Conservation (phyloP, 2,797 vertebrate species). For the Cuculus canorus region DNA sequence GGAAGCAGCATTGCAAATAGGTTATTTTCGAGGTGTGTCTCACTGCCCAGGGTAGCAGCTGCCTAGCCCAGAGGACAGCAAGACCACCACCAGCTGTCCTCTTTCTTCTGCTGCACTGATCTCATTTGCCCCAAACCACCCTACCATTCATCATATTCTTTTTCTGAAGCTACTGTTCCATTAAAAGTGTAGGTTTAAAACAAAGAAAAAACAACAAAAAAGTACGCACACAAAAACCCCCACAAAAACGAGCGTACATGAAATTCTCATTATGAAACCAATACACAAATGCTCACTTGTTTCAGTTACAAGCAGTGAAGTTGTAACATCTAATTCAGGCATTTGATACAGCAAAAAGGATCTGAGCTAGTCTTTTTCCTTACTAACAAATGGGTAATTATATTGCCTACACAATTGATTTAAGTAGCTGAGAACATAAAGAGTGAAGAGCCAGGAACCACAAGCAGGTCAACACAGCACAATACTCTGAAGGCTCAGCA, state of each 20-base stretch:
- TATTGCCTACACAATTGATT: neutral
- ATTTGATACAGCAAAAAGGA: neutral
- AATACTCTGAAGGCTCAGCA: neutral
- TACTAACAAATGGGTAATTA: neutral
- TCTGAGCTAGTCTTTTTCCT: neutral
- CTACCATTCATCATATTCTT: neutral
- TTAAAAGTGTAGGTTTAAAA: neutral
- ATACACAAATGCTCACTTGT: neutral
- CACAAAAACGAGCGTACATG: neutral
- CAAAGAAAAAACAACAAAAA: no score
- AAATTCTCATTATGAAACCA: neutral
- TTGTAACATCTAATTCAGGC: neutral
- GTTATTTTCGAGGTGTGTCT: neutral
- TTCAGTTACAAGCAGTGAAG: neutral
- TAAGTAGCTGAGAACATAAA: neutral
- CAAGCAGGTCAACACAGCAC: neutral
- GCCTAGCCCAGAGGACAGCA: neutral
- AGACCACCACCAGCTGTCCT: neutral
- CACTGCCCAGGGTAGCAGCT: neutral
- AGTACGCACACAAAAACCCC: neutral
- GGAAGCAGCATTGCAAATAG: neutral
- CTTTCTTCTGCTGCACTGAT: rapidly evolving
- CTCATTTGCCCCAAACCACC: neutral
- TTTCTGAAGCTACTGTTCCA: neutral
- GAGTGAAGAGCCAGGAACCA: neutral